A percentile compares a stretch with the other conserved stretches of the same genome.
phyloP scores from a whole-genome alignment of 2,113 vertebrate genomes.

The Aphelocoma coerulescens region DNA sequence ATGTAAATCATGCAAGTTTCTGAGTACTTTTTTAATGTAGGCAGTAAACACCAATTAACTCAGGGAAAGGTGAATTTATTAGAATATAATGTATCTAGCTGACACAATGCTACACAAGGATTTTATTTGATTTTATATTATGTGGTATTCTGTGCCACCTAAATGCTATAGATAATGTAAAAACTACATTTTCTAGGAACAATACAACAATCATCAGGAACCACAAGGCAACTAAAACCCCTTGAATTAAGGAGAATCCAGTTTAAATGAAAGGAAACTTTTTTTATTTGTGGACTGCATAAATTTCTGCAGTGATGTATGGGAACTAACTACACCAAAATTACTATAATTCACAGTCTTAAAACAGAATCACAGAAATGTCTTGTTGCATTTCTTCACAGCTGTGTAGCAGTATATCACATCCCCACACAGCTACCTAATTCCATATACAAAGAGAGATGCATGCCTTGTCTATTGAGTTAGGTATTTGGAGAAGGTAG shows the following conservation, averaged over 20 bases:
- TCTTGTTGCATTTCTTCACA: background rate
- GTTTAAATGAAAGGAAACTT: background rate
- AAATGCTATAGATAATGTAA: background rate
- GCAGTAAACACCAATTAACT: background rate
- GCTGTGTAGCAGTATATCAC: background rate
- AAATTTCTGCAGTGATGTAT: background rate
- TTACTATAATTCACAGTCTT: background rate
- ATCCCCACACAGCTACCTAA: background rate
- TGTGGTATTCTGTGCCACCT: background rate
- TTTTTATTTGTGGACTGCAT: background rate
- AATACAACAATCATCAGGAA: background rate
- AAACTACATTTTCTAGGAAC: background rate
- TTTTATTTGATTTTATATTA: background rate
- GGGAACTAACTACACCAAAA: background rate
- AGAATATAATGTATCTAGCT: background rate
- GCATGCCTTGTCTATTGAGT: background rate
- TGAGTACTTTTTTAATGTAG: background rate
- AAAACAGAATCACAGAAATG: background rate
- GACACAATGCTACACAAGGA: background rate
- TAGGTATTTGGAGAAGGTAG: background rate
- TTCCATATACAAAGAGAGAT: background rate
- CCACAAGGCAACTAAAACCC: background rate
- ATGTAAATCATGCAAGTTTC: background rate
- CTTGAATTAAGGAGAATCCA: background rate
- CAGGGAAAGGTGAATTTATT: background rate